Base-by-base conservation (phyloP, 2,797 vertebrate genomes). In the Platyrinchus mystaceus region DNA sequence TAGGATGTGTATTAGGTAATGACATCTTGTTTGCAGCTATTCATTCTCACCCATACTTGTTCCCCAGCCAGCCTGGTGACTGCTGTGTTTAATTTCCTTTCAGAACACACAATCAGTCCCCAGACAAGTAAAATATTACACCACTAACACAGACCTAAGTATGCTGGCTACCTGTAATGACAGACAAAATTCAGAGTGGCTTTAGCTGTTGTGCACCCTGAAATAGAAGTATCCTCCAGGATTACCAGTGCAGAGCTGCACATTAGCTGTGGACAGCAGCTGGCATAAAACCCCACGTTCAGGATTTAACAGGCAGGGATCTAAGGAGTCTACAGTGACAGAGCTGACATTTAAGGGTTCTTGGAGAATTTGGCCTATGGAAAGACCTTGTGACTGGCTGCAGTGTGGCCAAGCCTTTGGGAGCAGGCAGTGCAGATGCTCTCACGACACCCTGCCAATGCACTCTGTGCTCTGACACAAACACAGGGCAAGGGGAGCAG, bases 381-480 rank as follows among this genome's bases (percentile, higher is more conserved):
- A 28, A 17, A 68, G 13, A 49, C 37, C 49, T 64, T 81, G 49
- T 37, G 60, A 86, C 26, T 8, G 52, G 44, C 34, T 56, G 49
- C 68, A 87, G 37, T 19, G 43, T 16, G 46, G 9, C 26, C 46
- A 47, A 60, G 44, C 32, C 34, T 36, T 47, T 19, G 14, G 37
- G 34, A 78, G 34, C n/a, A 75, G 43, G 21, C 12, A 22, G 5
- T 18, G 58, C 4, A 53, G 47, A 44, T 32, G 34, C 10, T 69
- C 24, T 47, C 30, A 30, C 1, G 0, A 5, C 76, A 63, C 12
- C 1, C n/a, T 28, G 15, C 28, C 18, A 4, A 39, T 26, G 32
- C 18, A 14, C 68, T 58, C 67, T 36, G 12, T 14, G n/a, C 58
- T 58, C 23, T 55, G 59, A 60, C 64, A 58, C 0, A 1, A 30